These are phyloP conservation scores for Rhinophrynus dorsalis DNA, from an alignment of 2,797 vertebrate genomes.

Conservation along the genomic window DNA sequence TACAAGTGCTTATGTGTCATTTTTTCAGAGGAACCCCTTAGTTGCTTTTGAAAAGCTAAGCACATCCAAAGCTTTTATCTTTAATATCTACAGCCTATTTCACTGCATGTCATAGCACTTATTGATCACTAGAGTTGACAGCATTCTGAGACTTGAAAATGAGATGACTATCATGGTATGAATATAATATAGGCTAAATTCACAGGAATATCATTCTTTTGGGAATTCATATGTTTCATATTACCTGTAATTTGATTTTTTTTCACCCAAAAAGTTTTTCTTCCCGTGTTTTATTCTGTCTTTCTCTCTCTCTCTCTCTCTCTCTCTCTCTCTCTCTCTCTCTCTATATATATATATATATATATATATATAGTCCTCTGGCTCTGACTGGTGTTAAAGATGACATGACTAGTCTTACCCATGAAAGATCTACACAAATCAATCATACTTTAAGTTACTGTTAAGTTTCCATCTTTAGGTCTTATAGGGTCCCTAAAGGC, in stretches of 20 bases:
- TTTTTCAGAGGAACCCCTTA: constrained; percentile 30
- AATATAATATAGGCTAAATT: constrained; percentile 37
- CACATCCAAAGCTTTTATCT: constrained; percentile 47
- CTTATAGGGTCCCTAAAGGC: too few species aligned
- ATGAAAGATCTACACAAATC: too few species aligned
- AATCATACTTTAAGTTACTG: too few species aligned
- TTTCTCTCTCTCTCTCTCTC: too few species aligned
- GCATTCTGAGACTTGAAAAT: constrained; percentile 31
- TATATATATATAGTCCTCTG: too few species aligned
- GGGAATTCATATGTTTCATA: constrained; percentile 34
- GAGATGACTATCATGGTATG: constrained; percentile 33
- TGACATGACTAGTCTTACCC: too few species aligned
- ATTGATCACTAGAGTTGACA: constrained; percentile 46
- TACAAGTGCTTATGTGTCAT: constrained; percentile 40
- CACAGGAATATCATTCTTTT: constrained; percentile 22
- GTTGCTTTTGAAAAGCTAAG: constrained; percentile 33
- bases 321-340: too few species aligned
- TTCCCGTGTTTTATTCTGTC: too few species aligned
- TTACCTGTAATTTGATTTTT: constrained; percentile 21
- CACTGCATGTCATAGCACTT: constrained; percentile 40
- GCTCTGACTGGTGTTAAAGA: too few species aligned
- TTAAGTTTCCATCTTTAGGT: too few species aligned
- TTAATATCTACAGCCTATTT: constrained; percentile 41
- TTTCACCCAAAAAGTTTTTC: constrained; percentile 5
- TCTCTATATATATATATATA: too few species aligned